Evolutionary conservation across 2,797 vertebrate species (phyloP).

Genomic region (Numenius phaeopus): DNA sequence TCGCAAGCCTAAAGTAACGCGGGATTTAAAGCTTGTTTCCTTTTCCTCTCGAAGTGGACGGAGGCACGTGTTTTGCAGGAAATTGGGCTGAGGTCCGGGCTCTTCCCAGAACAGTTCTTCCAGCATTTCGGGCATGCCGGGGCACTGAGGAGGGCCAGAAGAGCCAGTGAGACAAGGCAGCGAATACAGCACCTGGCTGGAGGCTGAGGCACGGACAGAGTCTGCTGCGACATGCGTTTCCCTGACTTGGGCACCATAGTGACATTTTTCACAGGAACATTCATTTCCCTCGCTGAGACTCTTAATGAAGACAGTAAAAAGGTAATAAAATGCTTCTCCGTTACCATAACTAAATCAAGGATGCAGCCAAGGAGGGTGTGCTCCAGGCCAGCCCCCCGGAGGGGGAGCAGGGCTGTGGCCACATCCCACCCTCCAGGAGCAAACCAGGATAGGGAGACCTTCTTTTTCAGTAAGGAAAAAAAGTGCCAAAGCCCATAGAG

Average conservation of each 20-base stretch:
- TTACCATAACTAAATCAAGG: background rate
- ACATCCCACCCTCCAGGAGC: too few species aligned
- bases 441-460: accelerated
- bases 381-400: background rate
- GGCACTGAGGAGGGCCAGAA: background rate
- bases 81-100: background rate
- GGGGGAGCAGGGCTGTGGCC: background rate
- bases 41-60: accelerated
- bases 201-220: background rate
- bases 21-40: background rate
- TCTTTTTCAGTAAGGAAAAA: background rate
- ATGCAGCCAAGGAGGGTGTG: accelerated
- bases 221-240: background rate
- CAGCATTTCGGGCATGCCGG: background rate
- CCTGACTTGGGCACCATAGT: background rate
- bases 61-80: background rate
- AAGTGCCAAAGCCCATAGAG: background rate
- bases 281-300: background rate
- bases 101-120: background rate
- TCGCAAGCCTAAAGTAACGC: background rate
- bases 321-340: background rate
- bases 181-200: background rate
- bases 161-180: background rate
- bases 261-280: background rate
- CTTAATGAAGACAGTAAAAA: background rate